Base-by-base conservation (phyloP, 2,888 invertebrate genomes). In the Zhengitettix transpicula region DNA sequence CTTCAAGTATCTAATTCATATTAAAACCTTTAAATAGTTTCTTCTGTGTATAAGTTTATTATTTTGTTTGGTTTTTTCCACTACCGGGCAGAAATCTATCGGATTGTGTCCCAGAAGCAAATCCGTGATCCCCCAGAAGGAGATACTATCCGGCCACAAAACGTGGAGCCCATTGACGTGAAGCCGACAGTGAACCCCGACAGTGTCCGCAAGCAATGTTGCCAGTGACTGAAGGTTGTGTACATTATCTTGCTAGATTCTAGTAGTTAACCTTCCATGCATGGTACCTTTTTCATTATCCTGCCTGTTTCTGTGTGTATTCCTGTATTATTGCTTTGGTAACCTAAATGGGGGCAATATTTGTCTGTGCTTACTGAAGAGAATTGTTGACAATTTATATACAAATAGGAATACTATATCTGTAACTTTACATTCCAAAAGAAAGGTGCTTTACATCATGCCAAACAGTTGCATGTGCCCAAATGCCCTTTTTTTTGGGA, bases 31-130 rank as follows among this genome's bases (percentile, higher is more conserved):
- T 28, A 28, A 28, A 28, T 28, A 28, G 28, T 28, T 28, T 28
- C 28, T 28, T 28, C 28, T 28, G 28, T 28, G 28, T 28, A 2
- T 28, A 28, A 28, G 28, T 28, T 28, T 28, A 28, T 64, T 64
- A 62, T 61, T 63, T 63, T 58, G 66, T 64, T 65, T 58, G 57
- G 56, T 40, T 58, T 60, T 56, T 60, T 55, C 58, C 44, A 42
- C 60, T 44, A 60, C 52, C 52, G 61, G 62, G 52, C 81, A 94
- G 96, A 95, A 82, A 97, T 97, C 76, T 96, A 96, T 82, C 89
- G 94, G 82, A 96, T 96, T 79, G 96, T 97, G 69, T 96, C 95
- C 68, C 94, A 95, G 84, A 95, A 93, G 82, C 94, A 95, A 81
- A 93, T 95, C 76, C 83, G 91, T 72, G 95, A 95, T 76, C 91